These are phyloP conservation scores for Drosophila anomelani DNA, from an alignment of 2,888 invertebrate species.

Conservation along the genomic window DNA sequence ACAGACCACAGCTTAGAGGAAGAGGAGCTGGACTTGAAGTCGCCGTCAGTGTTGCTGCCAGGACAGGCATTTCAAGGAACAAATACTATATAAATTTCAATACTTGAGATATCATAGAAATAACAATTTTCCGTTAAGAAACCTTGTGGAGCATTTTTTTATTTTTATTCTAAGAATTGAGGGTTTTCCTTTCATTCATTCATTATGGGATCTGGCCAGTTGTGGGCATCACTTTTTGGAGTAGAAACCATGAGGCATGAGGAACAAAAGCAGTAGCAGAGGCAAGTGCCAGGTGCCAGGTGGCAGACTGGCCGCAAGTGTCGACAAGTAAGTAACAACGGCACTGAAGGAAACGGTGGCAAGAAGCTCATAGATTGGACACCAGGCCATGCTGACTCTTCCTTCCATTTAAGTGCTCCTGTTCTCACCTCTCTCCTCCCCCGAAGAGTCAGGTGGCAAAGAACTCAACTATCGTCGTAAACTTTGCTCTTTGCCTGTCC, in stretches of 20 bases:
- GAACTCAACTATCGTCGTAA: conserved; percentile 33
- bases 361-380: conserved; percentile 2
- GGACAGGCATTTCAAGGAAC: neutral
- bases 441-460: neutral
- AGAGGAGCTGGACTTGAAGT: neutral
- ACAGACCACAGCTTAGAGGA: neutral
- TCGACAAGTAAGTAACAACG: conserved; percentile 38
- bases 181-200: neutral
- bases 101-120: neutral
- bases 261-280: neutral
- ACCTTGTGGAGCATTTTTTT: neutral
- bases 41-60: conserved; percentile 1
- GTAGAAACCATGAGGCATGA: neutral
- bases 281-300: neutral
- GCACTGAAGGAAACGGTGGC: neutral
- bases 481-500: conserved; percentile 43
- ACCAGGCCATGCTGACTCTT: neutral
- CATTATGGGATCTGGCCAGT: neutral
- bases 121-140: neutral
- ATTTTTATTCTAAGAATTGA: neutral
- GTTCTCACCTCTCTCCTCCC: neutral
- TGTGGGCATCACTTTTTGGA: neutral
- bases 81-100: neutral
- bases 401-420: neutral
- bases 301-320: conserved; percentile 27